phyloP scores from a whole-genome alignment of 2,888 invertebrate species.

The Ischnus inquisitorius region DNA sequence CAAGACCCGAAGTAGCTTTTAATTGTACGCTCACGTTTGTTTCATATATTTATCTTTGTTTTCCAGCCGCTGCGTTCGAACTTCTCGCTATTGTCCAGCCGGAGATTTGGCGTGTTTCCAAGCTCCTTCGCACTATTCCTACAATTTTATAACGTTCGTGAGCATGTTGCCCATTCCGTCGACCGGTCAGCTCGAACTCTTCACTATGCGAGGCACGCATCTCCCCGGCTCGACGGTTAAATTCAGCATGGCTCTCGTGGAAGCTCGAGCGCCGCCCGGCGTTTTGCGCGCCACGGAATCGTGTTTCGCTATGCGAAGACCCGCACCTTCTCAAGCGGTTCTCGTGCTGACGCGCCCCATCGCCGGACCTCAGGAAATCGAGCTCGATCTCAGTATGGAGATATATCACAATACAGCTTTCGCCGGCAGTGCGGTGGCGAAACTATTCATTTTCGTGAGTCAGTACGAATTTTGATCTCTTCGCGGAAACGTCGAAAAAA shows the following conservation, averaged over 20 bases:
- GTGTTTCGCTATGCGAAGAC: slow-evolving; percentile 87
- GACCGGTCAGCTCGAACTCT: slow-evolving; percentile 90
- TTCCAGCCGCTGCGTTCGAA: slow-evolving; percentile 93
- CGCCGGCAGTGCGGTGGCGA: slow-evolving; percentile 94
- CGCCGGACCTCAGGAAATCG: slow-evolving; percentile 96
- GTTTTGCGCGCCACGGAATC: slow-evolving; percentile 87
- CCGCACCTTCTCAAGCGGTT: slow-evolving; percentile 89
- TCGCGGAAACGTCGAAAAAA: neutral
- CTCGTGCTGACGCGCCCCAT: slow-evolving; percentile 91
- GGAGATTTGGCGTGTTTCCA: slow-evolving; percentile 92
- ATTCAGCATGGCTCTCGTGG: slow-evolving; percentile 91
- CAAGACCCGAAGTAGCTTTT: neutral
- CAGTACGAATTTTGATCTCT: slow-evolving; percentile 90
- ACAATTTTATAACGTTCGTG: slow-evolving; percentile 97
- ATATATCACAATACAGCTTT: slow-evolving; percentile 91
- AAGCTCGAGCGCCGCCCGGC: slow-evolving; percentile 89
- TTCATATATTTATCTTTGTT: slow-evolving; percentile 14
- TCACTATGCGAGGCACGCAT: slow-evolving; percentile 94
- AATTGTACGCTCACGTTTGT: neutral
- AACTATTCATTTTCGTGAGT: slow-evolving; percentile 94
- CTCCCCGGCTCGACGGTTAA: slow-evolving; percentile 90
- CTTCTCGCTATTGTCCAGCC: slow-evolving; percentile 90
- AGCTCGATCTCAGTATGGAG: slow-evolving; percentile 95
- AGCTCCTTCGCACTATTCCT: slow-evolving; percentile 94
- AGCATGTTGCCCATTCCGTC: slow-evolving; percentile 91